phyloP scores from a whole-genome alignment of 1,140 invertebrate species.

The Leucophenga varia region DNA sequence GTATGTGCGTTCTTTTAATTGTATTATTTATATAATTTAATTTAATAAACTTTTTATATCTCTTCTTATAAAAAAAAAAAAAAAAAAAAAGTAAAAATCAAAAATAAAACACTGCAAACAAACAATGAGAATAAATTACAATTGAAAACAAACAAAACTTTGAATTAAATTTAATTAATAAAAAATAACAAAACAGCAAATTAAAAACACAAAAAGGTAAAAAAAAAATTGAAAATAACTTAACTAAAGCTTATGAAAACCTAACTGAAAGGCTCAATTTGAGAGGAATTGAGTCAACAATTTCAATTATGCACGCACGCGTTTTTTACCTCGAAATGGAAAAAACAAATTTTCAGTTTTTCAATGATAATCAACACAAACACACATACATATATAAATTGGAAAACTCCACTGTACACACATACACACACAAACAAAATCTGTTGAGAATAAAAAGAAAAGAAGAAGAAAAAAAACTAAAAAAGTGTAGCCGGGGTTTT shows the following conservation, averaged over 20 bases:
- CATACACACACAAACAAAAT: constrained; percentile 2
- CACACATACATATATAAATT: not conserved
- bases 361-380: too few relatives aligned
- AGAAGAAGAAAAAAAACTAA: too few relatives aligned
- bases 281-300: too few relatives aligned
- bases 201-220: not conserved
- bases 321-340: too few relatives aligned
- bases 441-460: too few relatives aligned
- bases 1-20: too few relatives aligned
- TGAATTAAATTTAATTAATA: not conserved
- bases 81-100: constrained; percentile 8
- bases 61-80: constrained; percentile 2
- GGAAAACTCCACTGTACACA: constrained; percentile 3
- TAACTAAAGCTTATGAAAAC: not conserved
- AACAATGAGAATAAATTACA: not conserved
- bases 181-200: constrained; percentile 1
- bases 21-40: too few relatives aligned
- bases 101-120: constrained; percentile 1
- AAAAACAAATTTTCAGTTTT: too few relatives aligned
- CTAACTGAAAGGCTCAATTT: not conserved
- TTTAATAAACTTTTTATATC: too few relatives aligned
- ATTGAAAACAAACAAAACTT: not conserved
- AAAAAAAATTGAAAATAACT: constrained; percentile 1
- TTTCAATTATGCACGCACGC: too few relatives aligned
- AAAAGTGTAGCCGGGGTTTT: too few relatives aligned